Conservation (phyloP, 2,888 invertebrate species). For the Eupithecia insigniata region DNA sequence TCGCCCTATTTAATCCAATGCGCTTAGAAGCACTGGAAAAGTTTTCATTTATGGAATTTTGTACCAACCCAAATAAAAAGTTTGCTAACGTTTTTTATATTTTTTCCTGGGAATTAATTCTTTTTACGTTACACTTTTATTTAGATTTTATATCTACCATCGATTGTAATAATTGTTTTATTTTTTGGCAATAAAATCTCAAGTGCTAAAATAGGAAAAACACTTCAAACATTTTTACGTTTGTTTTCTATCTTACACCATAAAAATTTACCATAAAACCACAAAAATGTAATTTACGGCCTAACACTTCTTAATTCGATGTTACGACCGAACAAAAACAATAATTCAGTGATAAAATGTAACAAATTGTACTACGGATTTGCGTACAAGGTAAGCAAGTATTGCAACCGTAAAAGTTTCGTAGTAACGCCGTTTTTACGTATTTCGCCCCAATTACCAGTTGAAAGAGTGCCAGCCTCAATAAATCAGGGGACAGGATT, state of each 20-base stretch:
- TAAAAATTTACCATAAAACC: slow-evolving; percentile 44
- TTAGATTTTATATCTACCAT: slow-evolving; percentile 17
- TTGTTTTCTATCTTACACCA: slow-evolving; percentile 44
- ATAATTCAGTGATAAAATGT: slow-evolving; percentile 38
- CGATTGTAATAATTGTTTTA: slow-evolving; percentile 27
- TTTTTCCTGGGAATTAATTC: slow-evolving; percentile 10
- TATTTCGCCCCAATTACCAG: slow-evolving; percentile 72
- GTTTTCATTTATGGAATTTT: slow-evolving; percentile 44
- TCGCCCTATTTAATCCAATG: slow-evolving; percentile 66
- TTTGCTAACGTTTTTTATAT: slow-evolving; percentile 21
- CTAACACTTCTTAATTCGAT: slow-evolving; percentile 44
- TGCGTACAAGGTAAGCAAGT: slow-evolving; percentile 32
- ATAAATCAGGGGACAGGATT: slow-evolving; percentile 64
- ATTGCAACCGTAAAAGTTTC: slow-evolving; percentile 53
- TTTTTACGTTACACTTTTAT: slow-evolving; percentile 1
- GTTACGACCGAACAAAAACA: slow-evolving; percentile 41
- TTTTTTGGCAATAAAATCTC: slow-evolving; percentile 34
- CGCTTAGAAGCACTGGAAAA: slow-evolving; percentile 58
- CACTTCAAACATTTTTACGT: slow-evolving; percentile 42
- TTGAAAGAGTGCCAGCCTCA: slow-evolving; percentile 73
- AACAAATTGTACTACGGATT: slow-evolving; percentile 35
- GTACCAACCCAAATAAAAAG: slow-evolving; percentile 33
- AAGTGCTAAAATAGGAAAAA: slow-evolving; percentile 40
- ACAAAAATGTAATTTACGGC: slow-evolving; percentile 41
- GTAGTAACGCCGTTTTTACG: slow-evolving; percentile 60